Percentiles rank a stretch among this genome's conserved stretches.
These are phyloP conservation scores for Smutsia gigantea DNA, from an alignment of 2,797 vertebrate species.

Conservation along the genomic window DNA sequence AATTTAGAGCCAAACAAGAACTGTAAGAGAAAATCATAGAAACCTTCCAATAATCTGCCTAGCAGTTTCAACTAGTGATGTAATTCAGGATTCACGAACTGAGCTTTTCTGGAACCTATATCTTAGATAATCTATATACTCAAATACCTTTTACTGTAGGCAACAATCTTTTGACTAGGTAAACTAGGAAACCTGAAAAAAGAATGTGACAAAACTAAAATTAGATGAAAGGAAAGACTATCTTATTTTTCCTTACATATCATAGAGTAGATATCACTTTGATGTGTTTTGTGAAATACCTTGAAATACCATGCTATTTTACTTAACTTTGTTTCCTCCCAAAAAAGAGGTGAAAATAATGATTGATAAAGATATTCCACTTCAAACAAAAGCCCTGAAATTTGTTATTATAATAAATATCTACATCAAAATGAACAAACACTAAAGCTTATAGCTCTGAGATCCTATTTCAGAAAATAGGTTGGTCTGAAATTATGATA, in stretches of 20 bases:
- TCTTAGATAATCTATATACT: constrained; percentile 1
- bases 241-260: not conserved
- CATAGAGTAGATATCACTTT: constrained; percentile 31
- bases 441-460: constrained; percentile 31
- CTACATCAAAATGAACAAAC: constrained; percentile 22
- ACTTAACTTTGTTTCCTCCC: constrained; percentile 43
- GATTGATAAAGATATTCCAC: constrained; percentile 51
- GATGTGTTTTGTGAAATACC: constrained; percentile 49
- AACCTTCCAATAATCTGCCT: not conserved
- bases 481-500: constrained; percentile 48
- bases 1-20: not conserved
- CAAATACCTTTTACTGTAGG: constrained; percentile 71
- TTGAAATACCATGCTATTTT: constrained; percentile 27
- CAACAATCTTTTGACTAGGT: constrained; percentile 77
- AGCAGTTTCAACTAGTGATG: not conserved
- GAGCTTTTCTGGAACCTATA: not conserved
- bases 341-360: constrained; percentile 54
- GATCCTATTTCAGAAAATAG: constrained; percentile 59
- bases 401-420: constrained; percentile 54
- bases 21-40: not conserved
- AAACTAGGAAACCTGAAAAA: constrained; percentile 71
- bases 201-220: constrained; percentile 54
- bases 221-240: constrained; percentile 1
- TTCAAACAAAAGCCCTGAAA: not conserved
- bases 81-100: constrained; percentile 9